Evolutionary conservation across 2,888 invertebrate species (phyloP).

Genomic region (Enchytraeus crypticus): DNA sequence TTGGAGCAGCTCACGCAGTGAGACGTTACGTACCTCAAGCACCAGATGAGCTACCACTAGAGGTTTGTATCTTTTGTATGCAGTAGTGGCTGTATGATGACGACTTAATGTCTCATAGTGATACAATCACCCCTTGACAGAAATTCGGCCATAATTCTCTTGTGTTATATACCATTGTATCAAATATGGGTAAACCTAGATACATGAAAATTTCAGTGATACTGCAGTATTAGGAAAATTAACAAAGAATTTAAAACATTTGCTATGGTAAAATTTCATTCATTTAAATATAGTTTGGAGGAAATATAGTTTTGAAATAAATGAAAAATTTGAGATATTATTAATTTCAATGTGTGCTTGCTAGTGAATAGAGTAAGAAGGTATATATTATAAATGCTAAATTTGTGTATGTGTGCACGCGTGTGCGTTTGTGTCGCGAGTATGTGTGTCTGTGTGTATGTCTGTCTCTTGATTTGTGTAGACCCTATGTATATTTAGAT

Average conservation of each 20-base stretch:
- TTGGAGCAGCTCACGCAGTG: constrained; percentile 91
- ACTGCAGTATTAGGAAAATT: too few species aligned
- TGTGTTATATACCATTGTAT: constrained; percentile 3
- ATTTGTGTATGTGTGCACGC: constrained; percentile 7
- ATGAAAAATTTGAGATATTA: too few species aligned
- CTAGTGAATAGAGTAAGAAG: not conserved
- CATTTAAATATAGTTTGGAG: too few species aligned
- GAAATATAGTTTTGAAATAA: too few species aligned
- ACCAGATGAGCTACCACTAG: constrained; percentile 60
- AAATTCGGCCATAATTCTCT: too few species aligned
- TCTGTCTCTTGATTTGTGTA: constrained; percentile 7
- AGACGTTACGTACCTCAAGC: constrained; percentile 77
- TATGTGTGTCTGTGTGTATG: constrained; percentile 10
- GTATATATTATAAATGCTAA: not conserved
- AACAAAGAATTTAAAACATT: too few species aligned
- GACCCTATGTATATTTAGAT: not conserved
- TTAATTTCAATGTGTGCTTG: not conserved
- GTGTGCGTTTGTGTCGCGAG: constrained; percentile 5
- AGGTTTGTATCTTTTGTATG: constrained; percentile 46
- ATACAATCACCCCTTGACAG: too few species aligned
- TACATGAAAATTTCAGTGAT: too few species aligned
- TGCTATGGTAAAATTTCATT: too few species aligned
- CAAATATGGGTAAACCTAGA: too few species aligned
- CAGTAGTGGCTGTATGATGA: too few species aligned
- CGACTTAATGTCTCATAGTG: too few species aligned